phyloP scores from a whole-genome alignment of 1,140 invertebrate species.

The Steinernema feltiae region DNA sequence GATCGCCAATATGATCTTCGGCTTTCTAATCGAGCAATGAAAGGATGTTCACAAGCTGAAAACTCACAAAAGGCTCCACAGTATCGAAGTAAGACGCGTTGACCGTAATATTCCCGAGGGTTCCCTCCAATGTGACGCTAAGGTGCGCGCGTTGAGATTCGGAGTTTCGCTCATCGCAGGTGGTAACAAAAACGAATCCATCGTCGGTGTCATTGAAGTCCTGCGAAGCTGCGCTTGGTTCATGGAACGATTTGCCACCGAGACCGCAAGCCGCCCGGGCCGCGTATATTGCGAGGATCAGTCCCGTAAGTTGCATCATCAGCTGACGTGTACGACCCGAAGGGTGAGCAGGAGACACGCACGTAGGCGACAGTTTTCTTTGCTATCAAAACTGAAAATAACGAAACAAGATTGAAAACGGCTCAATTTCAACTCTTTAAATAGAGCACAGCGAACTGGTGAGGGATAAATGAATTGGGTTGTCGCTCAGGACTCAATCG shows the following conservation, averaged over 20 bases:
- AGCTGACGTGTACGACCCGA: not conserved
- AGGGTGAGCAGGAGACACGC: not conserved
- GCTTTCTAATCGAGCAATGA: not conserved
- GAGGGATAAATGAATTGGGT: not conserved
- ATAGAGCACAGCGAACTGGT: too few species aligned
- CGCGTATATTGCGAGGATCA: not conserved
- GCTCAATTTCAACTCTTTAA: too few species aligned
- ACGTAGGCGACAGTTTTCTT: too few species aligned
- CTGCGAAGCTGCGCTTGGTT: not conserved
- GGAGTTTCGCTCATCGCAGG: not conserved
- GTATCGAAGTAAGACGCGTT: not conserved
- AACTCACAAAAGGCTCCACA: not conserved
- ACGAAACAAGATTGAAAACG: not conserved
- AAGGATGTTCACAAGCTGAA: not conserved
- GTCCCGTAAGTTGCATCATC: not conserved
- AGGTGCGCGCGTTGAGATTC: not conserved
- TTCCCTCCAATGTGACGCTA: not conserved
- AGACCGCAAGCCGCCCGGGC: not conserved
- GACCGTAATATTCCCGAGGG: not conserved
- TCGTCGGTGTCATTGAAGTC: not conserved
- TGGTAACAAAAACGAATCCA: not conserved
- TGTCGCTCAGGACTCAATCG: not conserved
- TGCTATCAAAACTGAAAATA: not conserved
- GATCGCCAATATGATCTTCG: not conserved
- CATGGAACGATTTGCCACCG: slow-evolving; percentile 4